phyloP scores from a whole-genome alignment of 2,888 invertebrate genomes.

The Lepidocyrtinus sp. region DNA sequence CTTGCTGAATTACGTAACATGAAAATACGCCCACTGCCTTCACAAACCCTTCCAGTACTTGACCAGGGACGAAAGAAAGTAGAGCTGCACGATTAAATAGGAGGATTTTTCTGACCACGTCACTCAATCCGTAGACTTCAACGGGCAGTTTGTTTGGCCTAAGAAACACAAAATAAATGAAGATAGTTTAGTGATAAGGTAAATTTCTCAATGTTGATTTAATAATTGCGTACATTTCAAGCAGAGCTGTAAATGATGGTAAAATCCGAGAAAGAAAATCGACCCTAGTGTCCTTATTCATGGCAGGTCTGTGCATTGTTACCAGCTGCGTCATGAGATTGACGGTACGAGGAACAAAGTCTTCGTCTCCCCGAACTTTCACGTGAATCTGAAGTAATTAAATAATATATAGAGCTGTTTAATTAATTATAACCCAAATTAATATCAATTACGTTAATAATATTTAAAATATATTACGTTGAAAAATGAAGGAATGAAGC shows the following conservation, averaged over 20 bases:
- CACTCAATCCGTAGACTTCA: slow-evolving; percentile 81
- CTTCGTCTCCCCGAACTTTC: slow-evolving; percentile 83
- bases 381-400: slow-evolving; percentile 77
- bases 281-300: slow-evolving; percentile 74
- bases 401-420: too few species aligned
- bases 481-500: slow-evolving; percentile 67
- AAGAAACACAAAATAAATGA: neutral
- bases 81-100: slow-evolving; percentile 76
- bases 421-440: neutral
- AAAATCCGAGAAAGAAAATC: slow-evolving; percentile 75
- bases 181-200: neutral
- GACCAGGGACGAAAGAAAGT: slow-evolving; percentile 73
- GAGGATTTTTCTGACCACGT: slow-evolving; percentile 78
- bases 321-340: slow-evolving; percentile 88
- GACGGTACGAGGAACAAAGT: slow-evolving; percentile 83
- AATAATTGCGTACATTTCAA: slow-evolving; percentile 63
- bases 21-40: slow-evolving; percentile 79
- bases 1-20: slow-evolving; percentile 78
- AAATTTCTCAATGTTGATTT: neutral
- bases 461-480: slow-evolving; percentile 51
- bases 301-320: slow-evolving; percentile 77
- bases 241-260: slow-evolving; percentile 65
- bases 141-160: slow-evolving; percentile 65
- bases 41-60: slow-evolving; percentile 76
- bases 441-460: slow-evolving; percentile 6